phyloP scores from a whole-genome alignment of 2,888 invertebrate species.

The Papilio gigon region DNA sequence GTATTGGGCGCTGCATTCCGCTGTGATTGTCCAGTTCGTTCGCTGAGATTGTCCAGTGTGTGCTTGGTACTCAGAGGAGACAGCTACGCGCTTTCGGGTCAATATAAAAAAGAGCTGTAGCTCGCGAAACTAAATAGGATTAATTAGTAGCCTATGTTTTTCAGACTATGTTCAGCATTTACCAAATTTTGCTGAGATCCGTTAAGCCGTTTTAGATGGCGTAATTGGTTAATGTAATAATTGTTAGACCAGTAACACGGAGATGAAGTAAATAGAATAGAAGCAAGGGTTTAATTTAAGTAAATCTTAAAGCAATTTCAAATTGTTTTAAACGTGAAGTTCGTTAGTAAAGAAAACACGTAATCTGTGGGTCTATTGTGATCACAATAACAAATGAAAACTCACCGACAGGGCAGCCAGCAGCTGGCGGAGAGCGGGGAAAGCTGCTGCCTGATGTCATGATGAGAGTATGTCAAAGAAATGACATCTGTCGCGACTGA shows the following conservation, averaged over 20 bases:
- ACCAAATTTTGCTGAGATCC: too few relatives aligned
- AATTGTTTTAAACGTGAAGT: background rate
- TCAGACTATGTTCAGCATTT: too few relatives aligned
- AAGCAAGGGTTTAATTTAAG: background rate
- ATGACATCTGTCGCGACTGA: slow-evolving; percentile 9
- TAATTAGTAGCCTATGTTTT: too few relatives aligned
- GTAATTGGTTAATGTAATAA: too few relatives aligned
- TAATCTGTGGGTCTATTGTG: background rate
- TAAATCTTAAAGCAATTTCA: background rate
- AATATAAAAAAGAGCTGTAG: too few relatives aligned
- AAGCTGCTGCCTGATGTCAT: slow-evolving; percentile 13
- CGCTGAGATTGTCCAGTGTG: too few relatives aligned
- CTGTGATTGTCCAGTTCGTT: background rate
- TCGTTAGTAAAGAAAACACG: background rate
- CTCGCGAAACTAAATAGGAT: too few relatives aligned
- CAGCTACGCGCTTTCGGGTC: too few relatives aligned
- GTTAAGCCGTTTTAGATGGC: too few relatives aligned
- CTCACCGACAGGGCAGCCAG: background rate
- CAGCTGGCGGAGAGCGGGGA: slow-evolving; percentile 12
- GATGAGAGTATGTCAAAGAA: slow-evolving; percentile 11
- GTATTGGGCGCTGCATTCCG: background rate
- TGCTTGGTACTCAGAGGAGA: too few relatives aligned
- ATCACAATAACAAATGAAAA: slow-evolving; percentile 31
- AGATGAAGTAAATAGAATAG: background rate
- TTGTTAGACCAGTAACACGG: too few relatives aligned